Conservation (phyloP, 2,113 vertebrate species). For the Rousettus leschenaultii region DNA sequence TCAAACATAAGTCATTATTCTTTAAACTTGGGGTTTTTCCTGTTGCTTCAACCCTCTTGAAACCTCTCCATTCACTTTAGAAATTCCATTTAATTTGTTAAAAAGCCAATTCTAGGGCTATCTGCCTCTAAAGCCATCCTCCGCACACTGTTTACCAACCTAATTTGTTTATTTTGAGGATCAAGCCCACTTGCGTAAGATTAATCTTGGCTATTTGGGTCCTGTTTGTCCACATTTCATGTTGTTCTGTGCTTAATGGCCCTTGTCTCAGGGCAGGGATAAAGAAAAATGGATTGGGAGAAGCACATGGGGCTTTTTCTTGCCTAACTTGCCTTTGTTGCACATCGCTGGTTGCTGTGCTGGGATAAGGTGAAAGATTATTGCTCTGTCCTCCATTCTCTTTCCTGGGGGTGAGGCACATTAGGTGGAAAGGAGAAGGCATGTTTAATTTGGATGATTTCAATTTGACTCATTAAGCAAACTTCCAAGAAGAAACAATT, state of each 20-base stretch:
- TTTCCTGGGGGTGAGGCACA: background rate
- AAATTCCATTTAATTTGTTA: slow-evolving; percentile 46
- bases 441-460: background rate
- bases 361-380: background rate
- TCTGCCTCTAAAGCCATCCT: slow-evolving; percentile 32
- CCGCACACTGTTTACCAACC: slow-evolving; percentile 52
- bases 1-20: background rate
- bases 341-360: background rate
- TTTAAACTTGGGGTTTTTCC: background rate
- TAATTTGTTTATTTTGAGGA: slow-evolving; percentile 62
- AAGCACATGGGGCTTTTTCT: slow-evolving; percentile 45
- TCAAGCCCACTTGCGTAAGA: slow-evolving; percentile 40
- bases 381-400: too few relatives aligned
- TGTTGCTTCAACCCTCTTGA: slow-evolving; percentile 5
- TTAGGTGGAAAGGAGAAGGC: background rate
- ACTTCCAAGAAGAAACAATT: background rate
- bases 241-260: slow-evolving; percentile 55
- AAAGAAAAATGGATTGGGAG: slow-evolving; percentile 45
- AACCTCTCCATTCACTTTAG: slow-evolving; percentile 47
- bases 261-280: slow-evolving; percentile 45
- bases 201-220: slow-evolving; percentile 59
- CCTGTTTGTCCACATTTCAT: slow-evolving; percentile 30
- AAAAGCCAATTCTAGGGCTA: slow-evolving; percentile 49
- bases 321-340: slow-evolving; percentile 29
- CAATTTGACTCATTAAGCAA: background rate